Evolutionary conservation across 2,797 vertebrate genomes (phyloP), one percentile per base, ranked within the genome.

Genomic region (Poecilia picta): DNA sequence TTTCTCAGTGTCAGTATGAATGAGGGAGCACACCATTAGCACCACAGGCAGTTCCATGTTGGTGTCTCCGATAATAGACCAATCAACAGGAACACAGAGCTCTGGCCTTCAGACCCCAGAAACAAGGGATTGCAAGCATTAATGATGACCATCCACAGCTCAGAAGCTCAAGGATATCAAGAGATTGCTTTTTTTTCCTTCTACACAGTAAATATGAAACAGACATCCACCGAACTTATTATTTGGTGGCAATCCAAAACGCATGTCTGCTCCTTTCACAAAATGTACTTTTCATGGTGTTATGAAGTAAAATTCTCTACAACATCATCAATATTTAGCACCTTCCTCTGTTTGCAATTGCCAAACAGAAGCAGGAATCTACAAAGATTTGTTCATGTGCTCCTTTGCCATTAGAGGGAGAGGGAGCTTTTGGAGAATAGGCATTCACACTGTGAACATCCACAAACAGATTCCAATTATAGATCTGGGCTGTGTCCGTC

Each of bases 391-490:
- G 89, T 89, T 88, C 84, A 81, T 76, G 78, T 45, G 59, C 85
- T 86, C 82, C 74, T 88, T 94, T 92, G 87, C 89, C 87, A 93
- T 94, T 94, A 94, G 80, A 84, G 88, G 86, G 81, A 88, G 83
- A 89, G 87, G 84, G 82, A 13, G 77, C 71, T 89, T 90, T 90
- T 83, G 89, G 87, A 83, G 91, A 85, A 83, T 87, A 81, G 82
- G 72, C 85, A 15, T 89, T 94, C 85, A 87, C 95, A 89, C 81
- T 85, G 90, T 94, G 94, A 95, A 90, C 89, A 88, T 95, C 93
- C 92, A 93, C 94, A 95, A 96, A 95, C 90, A 95, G 95, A 94
- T 96, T 96, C 93, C 96, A 96, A 94, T 96, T 97, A 97, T 93
- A 96, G 95, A 97, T 97, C 94, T 94, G 91, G 92, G 94, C 92